A percentile compares a stretch with the other conserved stretches of the same genome.
phyloP scores from a whole-genome alignment of 2,888 invertebrate species.

The Acanthacorydalis orientalis region DNA sequence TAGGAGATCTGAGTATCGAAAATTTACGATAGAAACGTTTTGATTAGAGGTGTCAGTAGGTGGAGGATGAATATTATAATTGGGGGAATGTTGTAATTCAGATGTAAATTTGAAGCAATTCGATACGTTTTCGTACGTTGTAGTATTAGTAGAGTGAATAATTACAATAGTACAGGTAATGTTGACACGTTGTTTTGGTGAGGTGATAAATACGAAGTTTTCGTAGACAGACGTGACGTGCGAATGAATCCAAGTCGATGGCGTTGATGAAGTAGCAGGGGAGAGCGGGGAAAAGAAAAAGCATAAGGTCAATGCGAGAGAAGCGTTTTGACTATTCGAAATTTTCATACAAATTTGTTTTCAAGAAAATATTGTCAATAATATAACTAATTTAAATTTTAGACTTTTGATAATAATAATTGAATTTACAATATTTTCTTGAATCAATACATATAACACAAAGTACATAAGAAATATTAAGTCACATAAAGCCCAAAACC shows the following conservation, averaged over 20 bases:
- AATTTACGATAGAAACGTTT: constrained; percentile 4
- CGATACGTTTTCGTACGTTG: background rate
- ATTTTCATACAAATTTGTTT: too few species aligned
- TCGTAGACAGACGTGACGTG: constrained; percentile 1
- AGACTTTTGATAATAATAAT: too few species aligned
- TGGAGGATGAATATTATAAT: constrained; percentile 2
- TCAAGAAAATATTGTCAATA: too few species aligned
- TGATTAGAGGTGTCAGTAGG: constrained; percentile 11
- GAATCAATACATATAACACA: too few species aligned
- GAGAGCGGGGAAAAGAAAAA: constrained; percentile 12
- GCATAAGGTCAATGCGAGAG: constrained; percentile 17
- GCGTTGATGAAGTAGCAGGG: constrained; percentile 7
- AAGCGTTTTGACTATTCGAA: constrained; percentile 8
- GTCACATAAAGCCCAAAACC: too few species aligned
- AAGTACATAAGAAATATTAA: too few species aligned
- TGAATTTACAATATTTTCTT: too few species aligned
- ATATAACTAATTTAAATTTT: too few species aligned
- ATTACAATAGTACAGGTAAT: background rate
- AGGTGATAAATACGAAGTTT: too few species aligned
- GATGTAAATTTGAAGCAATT: background rate
- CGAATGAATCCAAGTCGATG: constrained; percentile 4
- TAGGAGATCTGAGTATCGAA: background rate
- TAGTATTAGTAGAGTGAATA: background rate
- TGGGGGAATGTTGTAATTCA: constrained; percentile 3
- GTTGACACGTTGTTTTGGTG: background rate